Evolutionary conservation across 2,888 invertebrate species (phyloP).

Genomic region (Xestia xanthographa): DNA sequence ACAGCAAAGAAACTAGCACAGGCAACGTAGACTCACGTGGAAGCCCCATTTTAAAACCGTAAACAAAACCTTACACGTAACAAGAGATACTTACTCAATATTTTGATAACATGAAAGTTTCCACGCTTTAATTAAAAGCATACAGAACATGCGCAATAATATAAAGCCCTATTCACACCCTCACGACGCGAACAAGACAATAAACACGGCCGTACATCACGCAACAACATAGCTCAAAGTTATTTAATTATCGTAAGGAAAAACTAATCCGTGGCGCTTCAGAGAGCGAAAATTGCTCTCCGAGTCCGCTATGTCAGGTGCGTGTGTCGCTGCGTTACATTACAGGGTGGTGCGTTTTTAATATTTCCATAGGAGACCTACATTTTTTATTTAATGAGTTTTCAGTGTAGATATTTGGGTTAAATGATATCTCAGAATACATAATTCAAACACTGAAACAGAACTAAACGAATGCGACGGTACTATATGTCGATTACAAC

Average conservation of each 20-base stretch:
- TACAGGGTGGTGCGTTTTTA: conserved; percentile 75
- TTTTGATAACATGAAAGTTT: conserved; percentile 65
- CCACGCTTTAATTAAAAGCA: conserved; percentile 67
- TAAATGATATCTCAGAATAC: not conserved
- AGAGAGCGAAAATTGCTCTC: conserved; percentile 86
- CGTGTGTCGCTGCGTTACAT: conserved; percentile 76
- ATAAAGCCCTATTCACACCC: conserved; percentile 75
- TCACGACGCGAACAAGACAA: conserved; percentile 79
- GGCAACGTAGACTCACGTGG: not conserved
- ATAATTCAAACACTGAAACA: not conserved
- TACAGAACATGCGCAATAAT: conserved; percentile 72
- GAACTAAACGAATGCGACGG: not conserved
- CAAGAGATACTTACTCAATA: conserved; percentile 50
- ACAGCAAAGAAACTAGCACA: not conserved
- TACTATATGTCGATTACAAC: not conserved
- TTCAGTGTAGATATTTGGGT: not conserved
- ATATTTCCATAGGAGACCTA: not conserved
- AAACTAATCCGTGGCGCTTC: conserved; percentile 88
- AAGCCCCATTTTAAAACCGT: conserved; percentile 18
- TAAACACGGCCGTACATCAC: conserved; percentile 89
- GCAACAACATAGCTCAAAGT: conserved; percentile 88
- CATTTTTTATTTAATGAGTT: not conserved
- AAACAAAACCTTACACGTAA: conserved; percentile 34
- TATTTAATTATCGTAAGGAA: conserved; percentile 90
- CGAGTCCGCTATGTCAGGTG: conserved; percentile 82